Conservation (phyloP, 1,140 invertebrate genomes). For the Diachasmimorpha longicaudata region DNA sequence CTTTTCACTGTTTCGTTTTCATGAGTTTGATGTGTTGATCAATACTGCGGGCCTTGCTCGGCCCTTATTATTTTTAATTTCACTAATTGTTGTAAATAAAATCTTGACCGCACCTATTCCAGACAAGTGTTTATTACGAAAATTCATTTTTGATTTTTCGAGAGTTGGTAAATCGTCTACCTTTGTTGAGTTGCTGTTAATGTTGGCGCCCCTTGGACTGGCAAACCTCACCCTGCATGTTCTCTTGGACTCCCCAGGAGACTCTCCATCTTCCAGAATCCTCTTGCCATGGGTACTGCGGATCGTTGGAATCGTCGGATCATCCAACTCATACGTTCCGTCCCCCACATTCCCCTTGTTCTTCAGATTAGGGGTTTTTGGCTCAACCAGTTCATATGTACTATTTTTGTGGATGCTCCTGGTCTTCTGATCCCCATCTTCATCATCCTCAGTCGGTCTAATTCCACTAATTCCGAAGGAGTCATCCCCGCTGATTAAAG, state of each 20-base stretch:
- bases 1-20: too few relatives aligned
- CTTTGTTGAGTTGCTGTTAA: conserved; percentile 27
- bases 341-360: neutral
- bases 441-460: conserved; percentile 22
- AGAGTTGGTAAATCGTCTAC: too few relatives aligned
- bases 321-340: conserved; percentile 40
- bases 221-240: conserved; percentile 40
- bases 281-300: conserved; percentile 7
- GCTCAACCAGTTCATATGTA: conserved; percentile 33
- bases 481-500: conserved; percentile 25
- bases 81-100: too few relatives aligned
- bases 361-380: conserved; percentile 21
- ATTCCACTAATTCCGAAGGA: conserved; percentile 28
- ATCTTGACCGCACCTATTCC: too few relatives aligned
- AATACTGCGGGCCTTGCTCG: too few relatives aligned
- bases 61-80: too few relatives aligned
- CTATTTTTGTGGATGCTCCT: conserved; percentile 19
- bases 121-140: too few relatives aligned
- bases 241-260: conserved; percentile 29
- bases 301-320: conserved; percentile 39
- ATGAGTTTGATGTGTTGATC: too few relatives aligned
- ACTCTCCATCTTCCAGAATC: conserved; percentile 6
- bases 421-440: neutral
- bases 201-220: neutral
- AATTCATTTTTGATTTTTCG: too few relatives aligned